A percentile compares a stretch with the other conserved stretches of the same genome.
Evolutionary conservation across 92 coral and sea anemone species (phyloP).

Genomic region (Epizoanthus stellaris): DNA sequence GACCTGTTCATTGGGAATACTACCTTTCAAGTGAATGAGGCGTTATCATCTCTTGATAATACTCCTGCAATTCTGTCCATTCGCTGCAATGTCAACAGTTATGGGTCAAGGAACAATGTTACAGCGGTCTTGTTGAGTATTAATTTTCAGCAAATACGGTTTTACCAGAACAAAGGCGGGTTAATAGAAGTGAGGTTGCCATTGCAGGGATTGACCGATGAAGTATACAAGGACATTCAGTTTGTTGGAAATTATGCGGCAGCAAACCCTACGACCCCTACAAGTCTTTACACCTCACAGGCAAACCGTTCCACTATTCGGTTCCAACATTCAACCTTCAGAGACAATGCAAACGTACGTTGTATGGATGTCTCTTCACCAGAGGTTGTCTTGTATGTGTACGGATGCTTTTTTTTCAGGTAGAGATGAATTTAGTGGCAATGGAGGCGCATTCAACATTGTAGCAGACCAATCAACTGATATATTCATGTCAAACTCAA

Average conservation of each 20-base stretch:
- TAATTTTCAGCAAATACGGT: not conserved
- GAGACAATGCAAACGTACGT: not conserved
- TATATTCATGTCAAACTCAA: not conserved
- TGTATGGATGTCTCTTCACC: slow-evolving; percentile 18
- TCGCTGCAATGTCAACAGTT: not conserved
- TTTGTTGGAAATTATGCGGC: slow-evolving; percentile 4
- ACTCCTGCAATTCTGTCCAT: slow-evolving; percentile 17
- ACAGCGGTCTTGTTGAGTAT: not conserved
- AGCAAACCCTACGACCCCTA: not conserved
- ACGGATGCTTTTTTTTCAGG: slow-evolving; percentile 2
- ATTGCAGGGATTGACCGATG: not conserved
- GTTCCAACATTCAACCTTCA: not conserved
- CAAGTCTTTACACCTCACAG: slow-evolving; percentile 28
- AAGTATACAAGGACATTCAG: not conserved
- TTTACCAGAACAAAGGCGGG: slow-evolving; percentile 13
- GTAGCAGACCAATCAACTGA: not conserved
- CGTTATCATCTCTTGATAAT: not conserved
- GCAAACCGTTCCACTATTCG: not conserved
- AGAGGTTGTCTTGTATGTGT: not conserved
- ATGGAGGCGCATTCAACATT: slow-evolving; percentile 18
- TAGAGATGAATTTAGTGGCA: not conserved
- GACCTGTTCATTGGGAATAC: slow-evolving; percentile 12
- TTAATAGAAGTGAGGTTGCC: slow-evolving; percentile 15
- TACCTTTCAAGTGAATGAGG: slow-evolving; percentile 10
- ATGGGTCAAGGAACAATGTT: not conserved